Conservation (phyloP, 1,140 invertebrate genomes). For the Tetramorium alpestre region DNA sequence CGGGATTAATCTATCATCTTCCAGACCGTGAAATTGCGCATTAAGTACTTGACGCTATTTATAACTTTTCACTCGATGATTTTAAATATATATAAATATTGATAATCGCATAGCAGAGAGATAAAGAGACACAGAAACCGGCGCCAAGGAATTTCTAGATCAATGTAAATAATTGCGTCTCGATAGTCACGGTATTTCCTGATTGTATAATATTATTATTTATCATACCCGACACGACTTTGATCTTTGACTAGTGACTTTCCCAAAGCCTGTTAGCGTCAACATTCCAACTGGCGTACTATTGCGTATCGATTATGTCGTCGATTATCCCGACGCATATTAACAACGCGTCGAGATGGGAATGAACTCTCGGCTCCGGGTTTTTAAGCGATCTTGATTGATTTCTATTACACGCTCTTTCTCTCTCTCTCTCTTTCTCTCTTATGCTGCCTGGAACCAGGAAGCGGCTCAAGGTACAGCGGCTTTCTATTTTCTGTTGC, state of each 20-base stretch:
- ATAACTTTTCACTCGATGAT: background rate
- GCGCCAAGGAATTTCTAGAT: background rate
- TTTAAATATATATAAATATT: background rate
- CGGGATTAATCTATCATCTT: background rate
- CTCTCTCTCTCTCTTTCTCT: background rate
- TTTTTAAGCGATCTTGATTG: slow-evolving; percentile 26
- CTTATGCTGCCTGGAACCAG: background rate
- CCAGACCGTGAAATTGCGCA: background rate
- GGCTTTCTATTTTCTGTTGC: slow-evolving; percentile 4
- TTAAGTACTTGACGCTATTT: background rate
- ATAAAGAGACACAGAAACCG: background rate
- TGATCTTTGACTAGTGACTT: slow-evolving; percentile 40
- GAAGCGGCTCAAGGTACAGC: slow-evolving; percentile 8
- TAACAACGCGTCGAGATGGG: slow-evolving; percentile 9
- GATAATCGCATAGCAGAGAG: background rate
- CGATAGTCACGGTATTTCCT: no score
- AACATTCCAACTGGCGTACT: background rate
- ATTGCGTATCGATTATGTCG: background rate
- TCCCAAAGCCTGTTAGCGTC: background rate
- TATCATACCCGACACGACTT: background rate
- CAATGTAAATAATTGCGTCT: background rate
- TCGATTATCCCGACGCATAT: slow-evolving; percentile 11
- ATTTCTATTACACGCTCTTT: slow-evolving; percentile 16
- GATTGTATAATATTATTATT: slow-evolving; percentile 50
- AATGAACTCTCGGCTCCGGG: background rate